These are phyloP conservation scores for Lepus townsendii DNA, from an alignment of 2,797 vertebrate species.

Conservation along the genomic window DNA sequence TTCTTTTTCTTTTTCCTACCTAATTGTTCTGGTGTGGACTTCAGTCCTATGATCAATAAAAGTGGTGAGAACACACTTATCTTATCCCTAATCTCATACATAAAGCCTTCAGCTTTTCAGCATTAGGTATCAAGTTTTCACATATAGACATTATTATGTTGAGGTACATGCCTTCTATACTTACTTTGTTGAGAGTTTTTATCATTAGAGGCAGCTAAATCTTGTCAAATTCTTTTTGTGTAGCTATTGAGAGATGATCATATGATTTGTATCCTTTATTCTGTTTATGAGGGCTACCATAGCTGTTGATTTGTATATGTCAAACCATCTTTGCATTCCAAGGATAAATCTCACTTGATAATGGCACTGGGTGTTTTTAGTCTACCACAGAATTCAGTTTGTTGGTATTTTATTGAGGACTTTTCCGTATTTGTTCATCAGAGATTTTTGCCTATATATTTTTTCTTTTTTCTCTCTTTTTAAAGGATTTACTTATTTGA, in stretches of 20 bases:
- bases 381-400: background rate
- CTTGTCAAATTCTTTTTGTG: constrained; percentile 39
- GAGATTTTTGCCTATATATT: background rate
- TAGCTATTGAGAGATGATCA: background rate
- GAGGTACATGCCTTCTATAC: background rate
- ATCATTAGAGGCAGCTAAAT: background rate
- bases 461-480: too few relatives aligned
- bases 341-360: constrained; percentile 12
- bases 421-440: background rate
- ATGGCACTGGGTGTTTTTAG: background rate
- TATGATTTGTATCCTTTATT: background rate
- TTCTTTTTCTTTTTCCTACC: background rate
- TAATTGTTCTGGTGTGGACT: background rate
- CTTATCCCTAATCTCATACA: background rate
- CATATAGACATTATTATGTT: background rate
- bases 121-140: background rate
- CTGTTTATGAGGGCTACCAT: background rate
- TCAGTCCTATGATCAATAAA: background rate
- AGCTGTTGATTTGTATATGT: constrained; percentile 39
- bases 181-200: background rate
- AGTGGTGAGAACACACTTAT: background rate
- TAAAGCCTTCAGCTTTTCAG: background rate
- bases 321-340: background rate
- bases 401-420: constrained; percentile 5
- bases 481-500: too few relatives aligned